phyloP scores from a whole-genome alignment of 2,797 vertebrate genomes.

The Microctenopoma steveboyesi region DNA sequence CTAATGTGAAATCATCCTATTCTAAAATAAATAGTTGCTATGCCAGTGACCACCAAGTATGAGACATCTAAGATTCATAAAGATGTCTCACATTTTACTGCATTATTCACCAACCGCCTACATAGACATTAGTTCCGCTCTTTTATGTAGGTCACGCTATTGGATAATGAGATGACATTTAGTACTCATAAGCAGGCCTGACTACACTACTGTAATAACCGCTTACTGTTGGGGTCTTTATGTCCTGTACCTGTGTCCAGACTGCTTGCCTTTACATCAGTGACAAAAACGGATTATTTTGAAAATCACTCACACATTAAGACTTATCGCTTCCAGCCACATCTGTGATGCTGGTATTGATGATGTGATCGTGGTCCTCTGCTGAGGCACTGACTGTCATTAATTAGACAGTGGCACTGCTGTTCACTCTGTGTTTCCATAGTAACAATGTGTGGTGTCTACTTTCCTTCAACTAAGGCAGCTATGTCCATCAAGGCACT shows the following conservation, averaged over 20 bases:
- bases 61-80: slow-evolving; percentile 80
- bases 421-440: slow-evolving; percentile 81
- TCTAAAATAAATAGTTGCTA: slow-evolving; percentile 47
- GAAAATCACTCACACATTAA: slow-evolving; percentile 52
- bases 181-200: slow-evolving; percentile 66
- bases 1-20: slow-evolving; percentile 21
- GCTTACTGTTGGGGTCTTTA: slow-evolving; percentile 44
- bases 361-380: slow-evolving; percentile 74
- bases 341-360: slow-evolving; percentile 67
- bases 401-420: slow-evolving; percentile 78
- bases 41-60: slow-evolving; percentile 70
- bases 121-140: slow-evolving; percentile 80
- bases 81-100: slow-evolving; percentile 82
- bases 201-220: slow-evolving; percentile 49
- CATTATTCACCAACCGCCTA: slow-evolving; percentile 84
- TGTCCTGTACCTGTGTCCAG: slow-evolving; percentile 35
- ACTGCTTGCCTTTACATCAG: slow-evolving; percentile 18
- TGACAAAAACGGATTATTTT: slow-evolving; percentile 42
- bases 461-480: slow-evolving; percentile 56
- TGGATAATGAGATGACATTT: slow-evolving; percentile 80
- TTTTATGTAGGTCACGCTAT: slow-evolving; percentile 83
- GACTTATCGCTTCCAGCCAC: slow-evolving; percentile 48
- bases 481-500: slow-evolving; percentile 64
- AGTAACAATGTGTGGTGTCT: slow-evolving; percentile 79
- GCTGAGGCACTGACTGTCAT: slow-evolving; percentile 76